Evolutionary conservation across 2,113 vertebrate genomes (phyloP).

Genomic region (Raja brachyura): DNA sequence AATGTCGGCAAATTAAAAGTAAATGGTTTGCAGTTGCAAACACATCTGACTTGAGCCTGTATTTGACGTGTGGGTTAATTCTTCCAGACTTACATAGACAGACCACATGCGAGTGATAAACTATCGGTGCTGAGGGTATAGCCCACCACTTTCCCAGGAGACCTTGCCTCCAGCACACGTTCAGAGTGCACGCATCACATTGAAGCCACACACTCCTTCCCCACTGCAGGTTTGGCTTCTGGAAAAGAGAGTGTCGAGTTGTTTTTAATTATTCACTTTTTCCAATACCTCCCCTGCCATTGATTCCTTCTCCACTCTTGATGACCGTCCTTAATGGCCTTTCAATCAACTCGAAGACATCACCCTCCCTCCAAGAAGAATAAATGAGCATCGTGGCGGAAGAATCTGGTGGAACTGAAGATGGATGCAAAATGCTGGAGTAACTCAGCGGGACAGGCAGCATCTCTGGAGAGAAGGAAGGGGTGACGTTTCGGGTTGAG

Average conservation of each 20-base stretch:
- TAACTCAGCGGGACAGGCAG: too few species aligned
- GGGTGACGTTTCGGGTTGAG: too few species aligned
- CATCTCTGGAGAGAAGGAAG: too few species aligned
- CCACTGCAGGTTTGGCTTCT: neutral
- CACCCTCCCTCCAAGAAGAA: too few species aligned
- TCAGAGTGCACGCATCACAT: neutral
- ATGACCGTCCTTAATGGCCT: neutral
- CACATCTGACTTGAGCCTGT: neutral
- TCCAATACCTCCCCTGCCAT: neutral
- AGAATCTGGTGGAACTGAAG: neutral
- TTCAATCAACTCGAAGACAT: neutral
- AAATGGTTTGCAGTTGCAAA: neutral
- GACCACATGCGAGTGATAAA: neutral
- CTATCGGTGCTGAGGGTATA: neutral
- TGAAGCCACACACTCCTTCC: neutral
- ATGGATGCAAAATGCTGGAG: too few species aligned
- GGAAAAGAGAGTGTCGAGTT: neutral
- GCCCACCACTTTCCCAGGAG: neutral
- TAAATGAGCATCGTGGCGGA: neutral
- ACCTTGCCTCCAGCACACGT: neutral
- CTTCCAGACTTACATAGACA: neutral
- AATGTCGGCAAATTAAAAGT: neutral
- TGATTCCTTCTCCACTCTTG: neutral
- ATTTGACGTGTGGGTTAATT: neutral
- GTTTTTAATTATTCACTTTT: neutral